Evolutionary conservation across 2,888 invertebrate species (phyloP).

Genomic region (Clanis bilineata): DNA sequence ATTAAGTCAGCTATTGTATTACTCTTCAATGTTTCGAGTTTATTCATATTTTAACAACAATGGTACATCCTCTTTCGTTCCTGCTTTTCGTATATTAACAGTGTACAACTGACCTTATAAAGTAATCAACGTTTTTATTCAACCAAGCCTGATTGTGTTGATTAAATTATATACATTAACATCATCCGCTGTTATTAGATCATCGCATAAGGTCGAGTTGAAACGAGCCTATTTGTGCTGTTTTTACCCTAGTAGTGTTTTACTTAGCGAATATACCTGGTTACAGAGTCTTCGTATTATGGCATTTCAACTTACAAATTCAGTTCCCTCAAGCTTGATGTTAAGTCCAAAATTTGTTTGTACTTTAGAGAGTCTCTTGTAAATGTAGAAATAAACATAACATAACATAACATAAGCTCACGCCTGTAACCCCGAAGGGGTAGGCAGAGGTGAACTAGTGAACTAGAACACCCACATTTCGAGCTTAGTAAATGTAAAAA

Average conservation of each 20-base stretch:
- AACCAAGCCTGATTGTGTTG: conserved; percentile 33
- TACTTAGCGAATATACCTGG: background rate
- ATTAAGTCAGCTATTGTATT: background rate
- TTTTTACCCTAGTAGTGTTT: background rate
- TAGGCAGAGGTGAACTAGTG: no score
- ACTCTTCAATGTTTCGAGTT: background rate
- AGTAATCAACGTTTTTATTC: conserved; percentile 18
- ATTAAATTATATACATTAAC: conserved; percentile 56
- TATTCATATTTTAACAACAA: background rate
- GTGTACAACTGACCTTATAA: conserved; percentile 23
- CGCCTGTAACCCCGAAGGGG: no score
- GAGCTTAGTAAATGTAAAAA: no score
- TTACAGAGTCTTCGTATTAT: no score
- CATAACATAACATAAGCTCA: no score
- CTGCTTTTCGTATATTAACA: conserved; percentile 4
- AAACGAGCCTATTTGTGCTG: background rate
- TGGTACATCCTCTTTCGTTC: background rate
- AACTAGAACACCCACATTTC: no score
- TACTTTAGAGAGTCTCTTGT: no score
- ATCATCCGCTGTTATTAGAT: conserved; percentile 59
- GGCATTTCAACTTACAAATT: no score
- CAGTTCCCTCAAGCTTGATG: no score
- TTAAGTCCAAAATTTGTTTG: no score
- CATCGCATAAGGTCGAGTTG: conserved; percentile 46
- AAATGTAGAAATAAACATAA: no score